Base-by-base conservation (phyloP, 2,888 invertebrate genomes). In the Andrena fulva region DNA sequence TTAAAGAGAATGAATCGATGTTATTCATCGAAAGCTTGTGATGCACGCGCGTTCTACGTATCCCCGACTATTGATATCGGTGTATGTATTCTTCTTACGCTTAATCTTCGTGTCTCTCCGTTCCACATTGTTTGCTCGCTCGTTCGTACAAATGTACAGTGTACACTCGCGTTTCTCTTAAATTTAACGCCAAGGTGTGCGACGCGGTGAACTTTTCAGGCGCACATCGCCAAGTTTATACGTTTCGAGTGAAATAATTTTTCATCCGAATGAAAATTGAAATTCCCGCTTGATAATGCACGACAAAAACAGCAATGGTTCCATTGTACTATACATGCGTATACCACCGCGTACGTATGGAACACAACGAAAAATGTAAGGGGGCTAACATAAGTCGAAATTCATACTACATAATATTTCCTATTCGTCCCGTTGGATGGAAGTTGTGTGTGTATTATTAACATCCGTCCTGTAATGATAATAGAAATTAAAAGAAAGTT, bases 1-100 rank as follows among this genome's bases (percentile, higher is more conserved):
- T 90, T 89, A 90, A 91, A 92, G 91, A 92, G 92, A 91, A 92
- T 92, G 91, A 92, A 91, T 90, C 83, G 86, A 89, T 89, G 87
- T 89, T 31, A n/a, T 24, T 48, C n/a, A 59, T 86, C 83, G 84
- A 86, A 90, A 92, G 90, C 90, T 89, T 91, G 88, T 90, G 91
- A 92, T 70, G 87, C 66, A 87, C 92, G 91, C 88, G 91, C 86
- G 82, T 85, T 90, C 92, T 93, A 92, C 89, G 85, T 88, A 90
- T 90, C 89, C 90, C 89, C 90, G 89, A 93, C 92, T 93, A 93
- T 90, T 83, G 80, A 83, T 86, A 86, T 86, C 84, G 78, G 86
- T 84, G 74, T 48, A 71, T 80, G 68, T 29, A 35, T 78, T 68
- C 69, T 35, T 71, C 16, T 29, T 54, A 74, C 42, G 42, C 42